Base-by-base conservation (phyloP, 1,140 invertebrate genomes). In the Pogonomyrmex californicus region DNA sequence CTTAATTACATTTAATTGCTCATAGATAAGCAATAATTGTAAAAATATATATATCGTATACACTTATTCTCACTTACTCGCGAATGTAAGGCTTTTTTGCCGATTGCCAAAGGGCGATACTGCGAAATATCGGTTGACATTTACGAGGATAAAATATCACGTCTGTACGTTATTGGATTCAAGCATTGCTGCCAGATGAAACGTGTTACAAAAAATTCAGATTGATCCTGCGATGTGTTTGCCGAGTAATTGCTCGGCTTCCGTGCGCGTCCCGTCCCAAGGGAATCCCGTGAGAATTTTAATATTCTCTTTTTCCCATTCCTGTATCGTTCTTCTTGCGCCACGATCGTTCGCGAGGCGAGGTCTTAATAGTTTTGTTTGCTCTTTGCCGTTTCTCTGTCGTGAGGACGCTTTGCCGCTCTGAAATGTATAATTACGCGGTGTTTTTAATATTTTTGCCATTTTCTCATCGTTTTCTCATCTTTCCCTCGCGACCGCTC, bases 311-410 rank as follows among this genome's bases (percentile, higher is more conserved):
- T 83, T 56, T 75, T 73, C 17, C 36, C 36, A 47, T 65, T 79
- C 30, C 47, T 79, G 38, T 79, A 54, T 51, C 76, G 47, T 41
- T 58, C n/a, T 47, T 14, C 41, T 23, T 23, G 23, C 30, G 10
- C 60, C 66, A n/a, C 30, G 49, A 81, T 75, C 68, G 79, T n/a
- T 60, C 30, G 68, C 68, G 30, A 73, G 51, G 12, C 41, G 7
- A 73, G 41, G 51, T 47, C 51, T 60, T 75, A 73, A 83, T 75
- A 83, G 71, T 82, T 82, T 73, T 73, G 66, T 82, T 83, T 56
- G 54, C 54, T 83, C 54, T 58, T 23, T 51, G 51, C 41, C 41
- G 30, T 49, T 83, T 75, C 54, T 49, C n/a, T 56, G 68, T 60
- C 41, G 51, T 41, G 30, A 58, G 30, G 10, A 23, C 17, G 12